A percentile compares a stretch with the other conserved stretches of the same genome.
phyloP scores from a whole-genome alignment of 2,888 invertebrate genomes.

The Drosophila histrio region DNA sequence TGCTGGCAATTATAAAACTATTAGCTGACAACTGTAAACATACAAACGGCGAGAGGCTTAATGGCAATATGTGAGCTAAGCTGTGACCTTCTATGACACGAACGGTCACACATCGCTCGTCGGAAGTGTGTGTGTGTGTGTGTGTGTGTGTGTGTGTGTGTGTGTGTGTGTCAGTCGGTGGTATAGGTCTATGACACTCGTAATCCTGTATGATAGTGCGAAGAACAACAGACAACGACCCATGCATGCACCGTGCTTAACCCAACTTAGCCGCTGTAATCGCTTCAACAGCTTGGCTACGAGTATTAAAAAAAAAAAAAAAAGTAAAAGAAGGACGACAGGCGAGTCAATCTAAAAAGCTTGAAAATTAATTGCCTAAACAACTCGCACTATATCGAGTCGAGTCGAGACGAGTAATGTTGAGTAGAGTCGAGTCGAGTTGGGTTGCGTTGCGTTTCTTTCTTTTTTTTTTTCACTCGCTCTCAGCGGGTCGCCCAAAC shows the following conservation, averaged over 20 bases:
- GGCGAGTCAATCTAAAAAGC: slow-evolving; percentile 56
- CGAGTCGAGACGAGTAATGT: neutral
- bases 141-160: neutral
- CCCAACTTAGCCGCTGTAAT: slow-evolving; percentile 54
- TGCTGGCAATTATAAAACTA: slow-evolving; percentile 29
- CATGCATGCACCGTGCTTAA: slow-evolving; percentile 33
- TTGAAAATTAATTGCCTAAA: slow-evolving; percentile 66
- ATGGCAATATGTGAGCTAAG: slow-evolving; percentile 33
- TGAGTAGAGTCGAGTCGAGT: slow-evolving; percentile 4
- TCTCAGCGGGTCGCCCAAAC: slow-evolving; percentile 32
- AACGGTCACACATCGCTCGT: slow-evolving; percentile 21
- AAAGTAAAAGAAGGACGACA: slow-evolving; percentile 2
- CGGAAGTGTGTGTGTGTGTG: neutral
- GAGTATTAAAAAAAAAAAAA: slow-evolving; percentile 4
- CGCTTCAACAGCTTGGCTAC: slow-evolving; percentile 41
- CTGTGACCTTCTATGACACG: slow-evolving; percentile 41
- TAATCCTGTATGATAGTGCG: slow-evolving; percentile 51
- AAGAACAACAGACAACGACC: slow-evolving; percentile 39
- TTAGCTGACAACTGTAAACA: slow-evolving; percentile 26
- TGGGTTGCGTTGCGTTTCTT: neutral
- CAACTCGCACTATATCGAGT: slow-evolving; percentile 43
- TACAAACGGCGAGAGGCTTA: slow-evolving; percentile 13
- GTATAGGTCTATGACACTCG: slow-evolving; percentile 47
- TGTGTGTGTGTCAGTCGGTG: neutral
- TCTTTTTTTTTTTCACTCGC: too few relatives aligned